Base-by-base conservation (phyloP, 2,797 vertebrate species). In the Clamator glandarius region DNA sequence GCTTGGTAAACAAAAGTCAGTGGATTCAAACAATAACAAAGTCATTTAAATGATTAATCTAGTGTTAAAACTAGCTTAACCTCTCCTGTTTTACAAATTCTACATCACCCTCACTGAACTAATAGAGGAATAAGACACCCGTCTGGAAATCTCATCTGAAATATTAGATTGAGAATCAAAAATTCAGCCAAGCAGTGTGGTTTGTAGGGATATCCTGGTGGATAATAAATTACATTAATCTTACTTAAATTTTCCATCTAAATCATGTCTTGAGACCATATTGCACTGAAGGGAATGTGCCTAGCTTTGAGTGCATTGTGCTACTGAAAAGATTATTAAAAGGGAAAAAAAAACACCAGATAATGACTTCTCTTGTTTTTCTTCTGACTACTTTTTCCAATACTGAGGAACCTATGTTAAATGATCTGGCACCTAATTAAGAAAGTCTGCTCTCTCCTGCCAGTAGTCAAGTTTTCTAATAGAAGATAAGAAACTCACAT, bases 121-220 rank as follows among this genome's bases (percentile, higher is more conserved):
- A 98, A 98, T 98, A 98, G 98, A 98, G 98, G 98, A 99, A 98
- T 98, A 98, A 98, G 98, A 98, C 98, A 98, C 97, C 95, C 96
- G 97, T 99, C 99, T 99, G 99, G 98, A 99, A 99, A 99, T 98
- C 98, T 99, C 99, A 99, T 99, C 98, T 99, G 98, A 96, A 98
- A 98, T 98, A 97, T 98, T 98, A 98, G 97, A 97, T 97, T 97
- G 95, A 96, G 97, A 98, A 98, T 97, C 97, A 97, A 97, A 98
- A 98, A 97, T 98, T 97, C 98, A 97, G 97, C 98, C 97, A 98
- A 98, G 97, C 95, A 97, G 97, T 98, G 95, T 97, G 98, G 98
- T 98, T 99, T 98, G 98, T 98, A 98, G 99, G 99, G 98, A 99
- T 98, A 99, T 99, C 99, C 99, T 99, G 98, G 98, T 97, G 98